Base-by-base conservation (phyloP, 2,888 invertebrate species). In the Pasiphila rectangulata region DNA sequence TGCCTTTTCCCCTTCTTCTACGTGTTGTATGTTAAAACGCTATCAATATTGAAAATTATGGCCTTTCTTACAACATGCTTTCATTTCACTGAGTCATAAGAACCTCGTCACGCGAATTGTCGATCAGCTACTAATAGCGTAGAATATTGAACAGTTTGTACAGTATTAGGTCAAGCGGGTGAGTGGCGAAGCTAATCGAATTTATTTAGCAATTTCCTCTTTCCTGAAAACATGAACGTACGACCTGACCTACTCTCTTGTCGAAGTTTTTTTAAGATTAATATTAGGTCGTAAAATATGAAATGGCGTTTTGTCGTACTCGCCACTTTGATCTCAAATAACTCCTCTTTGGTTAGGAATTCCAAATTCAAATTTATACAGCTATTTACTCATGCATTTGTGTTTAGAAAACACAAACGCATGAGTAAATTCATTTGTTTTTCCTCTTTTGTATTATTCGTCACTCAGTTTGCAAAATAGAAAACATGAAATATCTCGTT, bases 201-300 rank as follows among this genome's bases (percentile, higher is more conserved):
- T 82, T 81, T 83, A 81, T 83, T 76, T 75, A 79, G 77, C 77
- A 80, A 83, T 81, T 81, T 81, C 82, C 81, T 75, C 54, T 59
- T 44, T 43, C 57, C 55, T 69, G 67, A 72, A 69, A 65, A 67
- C 70, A 63, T 68, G 68, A 56, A 64, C 65, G 66, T 77, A 72
- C 71, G 47, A 47, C 42, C 42, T 45, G 36, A 41, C 46, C 38
- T 34, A 34, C 13, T 37, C 13, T 20, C 9, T 4, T n/a, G 4
- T 12, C n/a, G 3, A 21, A 7, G 1, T 20, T 17, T 12, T 30
- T 27, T 13, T 27, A 27, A n/a, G n/a, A n/a, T n/a, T n/a, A 7
- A 27, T 27, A 27, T 27, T 12, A 13, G 6, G 7, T 13, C 13
- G 3, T 13, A 3, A 27, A 27, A 13, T 13, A 3, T 27, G 7